These are phyloP conservation scores for Halocaridina rubra DNA, from an alignment of 2,888 invertebrate species.

Conservation along the genomic window DNA sequence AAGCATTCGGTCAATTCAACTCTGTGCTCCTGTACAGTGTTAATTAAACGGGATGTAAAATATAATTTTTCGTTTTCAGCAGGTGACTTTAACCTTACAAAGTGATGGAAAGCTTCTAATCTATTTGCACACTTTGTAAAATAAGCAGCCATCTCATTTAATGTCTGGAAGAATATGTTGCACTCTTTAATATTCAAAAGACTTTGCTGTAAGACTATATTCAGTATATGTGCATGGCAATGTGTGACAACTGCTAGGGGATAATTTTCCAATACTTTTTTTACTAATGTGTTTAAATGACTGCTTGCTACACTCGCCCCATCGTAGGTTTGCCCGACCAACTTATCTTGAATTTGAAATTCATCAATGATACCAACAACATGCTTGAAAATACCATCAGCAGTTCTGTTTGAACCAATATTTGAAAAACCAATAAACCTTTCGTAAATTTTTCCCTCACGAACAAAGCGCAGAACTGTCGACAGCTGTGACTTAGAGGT, in stretches of 20 bases:
- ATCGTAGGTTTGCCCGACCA: background rate
- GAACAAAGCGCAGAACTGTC: conserved; percentile 10
- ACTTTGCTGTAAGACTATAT: background rate
- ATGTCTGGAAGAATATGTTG: background rate
- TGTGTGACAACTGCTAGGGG: background rate
- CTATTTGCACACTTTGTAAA: background rate
- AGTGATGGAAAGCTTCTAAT: background rate
- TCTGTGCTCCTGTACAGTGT: background rate
- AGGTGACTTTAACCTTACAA: background rate
- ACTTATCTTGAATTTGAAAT: background rate
- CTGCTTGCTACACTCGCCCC: background rate
- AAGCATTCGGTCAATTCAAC: background rate
- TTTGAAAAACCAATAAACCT: background rate
- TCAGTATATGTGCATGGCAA: background rate
- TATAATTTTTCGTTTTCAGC: background rate
- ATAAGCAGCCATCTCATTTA: background rate
- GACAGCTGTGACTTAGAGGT: background rate
- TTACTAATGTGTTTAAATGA: background rate
- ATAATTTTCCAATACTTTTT: background rate
- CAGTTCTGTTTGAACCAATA: background rate
- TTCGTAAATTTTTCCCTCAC: background rate
- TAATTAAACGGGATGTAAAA: conserved; percentile 12
- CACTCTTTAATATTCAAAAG: background rate
- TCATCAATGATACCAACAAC: background rate
- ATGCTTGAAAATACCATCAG: background rate